phyloP scores from a whole-genome alignment of 2,888 invertebrate species.

The Hypercompe scribonia region DNA sequence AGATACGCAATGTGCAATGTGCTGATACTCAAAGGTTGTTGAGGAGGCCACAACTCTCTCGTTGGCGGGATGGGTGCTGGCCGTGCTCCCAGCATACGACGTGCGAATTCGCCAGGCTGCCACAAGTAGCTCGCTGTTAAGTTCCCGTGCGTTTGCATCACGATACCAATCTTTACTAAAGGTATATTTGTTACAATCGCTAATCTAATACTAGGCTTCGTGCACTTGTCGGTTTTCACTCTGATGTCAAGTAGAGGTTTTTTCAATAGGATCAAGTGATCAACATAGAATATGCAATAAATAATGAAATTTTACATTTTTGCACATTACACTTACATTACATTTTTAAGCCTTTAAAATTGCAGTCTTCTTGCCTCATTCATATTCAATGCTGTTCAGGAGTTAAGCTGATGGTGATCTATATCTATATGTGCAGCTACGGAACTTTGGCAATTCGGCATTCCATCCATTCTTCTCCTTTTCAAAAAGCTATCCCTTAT shows the following conservation, averaged over 20 bases:
- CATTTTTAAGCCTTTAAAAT: not conserved
- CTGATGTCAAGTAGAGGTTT: slow-evolving; percentile 64
- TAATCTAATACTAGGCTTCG: slow-evolving; percentile 81
- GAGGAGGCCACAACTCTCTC: slow-evolving; percentile 78
- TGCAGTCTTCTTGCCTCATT: not conserved
- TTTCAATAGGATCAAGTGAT: slow-evolving; percentile 73
- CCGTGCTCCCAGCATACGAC: slow-evolving; percentile 80
- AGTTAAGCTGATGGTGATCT: not conserved
- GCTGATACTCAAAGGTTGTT: slow-evolving; percentile 79
- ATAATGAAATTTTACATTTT: not conserved
- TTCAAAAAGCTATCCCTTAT: not conserved
- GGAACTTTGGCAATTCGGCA: not conserved
- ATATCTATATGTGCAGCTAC: not conserved
- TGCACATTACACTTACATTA: not conserved
- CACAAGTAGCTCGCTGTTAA: slow-evolving; percentile 81
- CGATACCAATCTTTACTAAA: slow-evolving; percentile 72
- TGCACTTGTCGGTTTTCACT: slow-evolving; percentile 79
- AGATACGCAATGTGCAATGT: slow-evolving; percentile 80
- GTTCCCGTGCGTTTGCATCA: slow-evolving; percentile 83
- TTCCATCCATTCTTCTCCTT: not conserved
- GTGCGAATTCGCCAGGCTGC: slow-evolving; percentile 83
- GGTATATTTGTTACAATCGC: slow-evolving; percentile 63
- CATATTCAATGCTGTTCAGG: not conserved
- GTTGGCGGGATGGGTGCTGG: slow-evolving; percentile 81
- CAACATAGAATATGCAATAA: slow-evolving; percentile 54